Base-by-base conservation (phyloP, 2,113 vertebrate species). In the Prinia subflava region DNA sequence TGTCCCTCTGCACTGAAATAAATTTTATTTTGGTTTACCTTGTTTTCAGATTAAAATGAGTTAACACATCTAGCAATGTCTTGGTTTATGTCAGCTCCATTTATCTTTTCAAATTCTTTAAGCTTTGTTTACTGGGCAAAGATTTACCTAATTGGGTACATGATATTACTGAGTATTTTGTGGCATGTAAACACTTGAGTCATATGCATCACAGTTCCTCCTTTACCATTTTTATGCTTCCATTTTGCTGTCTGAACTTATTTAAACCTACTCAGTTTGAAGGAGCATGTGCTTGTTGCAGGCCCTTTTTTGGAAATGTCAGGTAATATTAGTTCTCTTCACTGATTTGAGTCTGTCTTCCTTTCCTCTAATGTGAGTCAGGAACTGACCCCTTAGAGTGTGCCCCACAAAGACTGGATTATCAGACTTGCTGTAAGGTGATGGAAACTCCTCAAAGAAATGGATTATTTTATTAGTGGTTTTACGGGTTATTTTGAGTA, bases 121-220 rank as follows among this genome's bases (percentile, higher is more conserved):
- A 87, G 41, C 31, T 92, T 94, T 92, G 39, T 95, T 94, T 86
- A 71, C 56, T 90, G 47, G 71, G 49, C 46, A 82, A 90, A 88
- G 87, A 77, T 90, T 88, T 94, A 93, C 35, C 92, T 88, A 90
- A 83, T 69, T 93, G 75, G 39, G 55, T 94, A 85, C 63, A 67
- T 35, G 23, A 75, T 88, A 95, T 95, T 94, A 78, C 77, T 55
- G 57, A 47, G 47, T 83, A 83, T 88, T 90, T 86, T 96, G 79
- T 78, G 75, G 47, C 52, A 71, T 41, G 44, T 88, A 94, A 91
- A 88, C 67, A 56, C 56, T 67, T 90, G 47, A 90, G 71, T 90
- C 83, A 85, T 75, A 89, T 19, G 22, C 35, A 70, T 70, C 35
- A n/a, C 55, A 18, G 9, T 41, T 90, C 79, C 88, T 87, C 15